A percentile compares a stretch with the other conserved stretches of the same genome.
These are phyloP conservation scores for Centropus unirufus DNA, from an alignment of 2,113 vertebrate genomes.

Conservation along the genomic window DNA sequence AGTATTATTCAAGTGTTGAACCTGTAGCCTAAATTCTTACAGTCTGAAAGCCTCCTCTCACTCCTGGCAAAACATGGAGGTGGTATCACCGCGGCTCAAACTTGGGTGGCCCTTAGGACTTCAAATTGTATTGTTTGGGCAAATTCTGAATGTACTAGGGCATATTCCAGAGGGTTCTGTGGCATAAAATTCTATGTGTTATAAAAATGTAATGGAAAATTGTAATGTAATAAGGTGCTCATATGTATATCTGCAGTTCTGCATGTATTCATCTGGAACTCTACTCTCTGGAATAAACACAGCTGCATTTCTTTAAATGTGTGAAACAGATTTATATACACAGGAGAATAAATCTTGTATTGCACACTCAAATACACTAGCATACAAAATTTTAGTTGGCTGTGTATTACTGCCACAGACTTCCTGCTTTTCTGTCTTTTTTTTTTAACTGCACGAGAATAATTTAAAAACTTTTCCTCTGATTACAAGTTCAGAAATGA, in stretches of 20 bases:
- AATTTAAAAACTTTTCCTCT: background rate
- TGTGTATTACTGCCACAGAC: background rate
- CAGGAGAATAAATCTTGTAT: constrained; percentile 15
- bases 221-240: constrained; percentile 57
- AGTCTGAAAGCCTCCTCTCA: constrained; percentile 19
- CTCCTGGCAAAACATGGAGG: constrained; percentile 21
- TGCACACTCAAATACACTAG: background rate
- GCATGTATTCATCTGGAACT: constrained; percentile 59
- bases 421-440: background rate
- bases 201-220: constrained; percentile 68
- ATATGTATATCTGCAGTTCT: constrained; percentile 24
- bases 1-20: constrained; percentile 7
- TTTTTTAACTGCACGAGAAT: background rate
- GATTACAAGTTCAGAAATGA: background rate
- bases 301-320: constrained; percentile 69
- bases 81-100: background rate
- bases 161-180: constrained; percentile 47
- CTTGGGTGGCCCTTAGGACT: constrained; percentile 49
- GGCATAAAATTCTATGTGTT: constrained; percentile 39
- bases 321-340: constrained; percentile 61
- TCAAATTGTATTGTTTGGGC: constrained; percentile 34
- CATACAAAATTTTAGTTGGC: background rate
- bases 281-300: constrained; percentile 63
- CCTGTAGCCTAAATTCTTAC: background rate
- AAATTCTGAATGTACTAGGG: constrained; percentile 28